Conservation (phyloP, 1,140 invertebrate species). For the Drosophila mojavensis region DNA sequence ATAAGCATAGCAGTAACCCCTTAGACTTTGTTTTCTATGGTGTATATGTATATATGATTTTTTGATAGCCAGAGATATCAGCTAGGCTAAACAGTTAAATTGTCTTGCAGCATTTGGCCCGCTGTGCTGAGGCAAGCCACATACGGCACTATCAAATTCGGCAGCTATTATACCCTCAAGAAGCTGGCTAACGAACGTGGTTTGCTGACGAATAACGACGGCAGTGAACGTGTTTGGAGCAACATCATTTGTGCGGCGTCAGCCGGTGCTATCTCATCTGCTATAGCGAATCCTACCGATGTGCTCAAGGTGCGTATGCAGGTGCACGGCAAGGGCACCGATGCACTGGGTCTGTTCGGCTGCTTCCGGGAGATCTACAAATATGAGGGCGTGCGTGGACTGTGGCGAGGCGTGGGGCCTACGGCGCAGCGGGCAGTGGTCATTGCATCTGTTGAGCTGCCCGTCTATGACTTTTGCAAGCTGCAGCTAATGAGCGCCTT, state of each 20-base stretch:
- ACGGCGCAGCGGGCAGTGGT: slow-evolving; percentile 96
- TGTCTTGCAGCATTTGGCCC: slow-evolving; percentile 91
- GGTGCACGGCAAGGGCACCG: slow-evolving; percentile 86
- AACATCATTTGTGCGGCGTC: slow-evolving; percentile 93
- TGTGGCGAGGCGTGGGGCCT: slow-evolving; percentile 96
- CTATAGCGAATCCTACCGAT: slow-evolving; percentile 99
- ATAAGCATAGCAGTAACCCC: slow-evolving; percentile 47
- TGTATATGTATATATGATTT: neutral
- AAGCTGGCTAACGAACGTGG: slow-evolving; percentile 86
- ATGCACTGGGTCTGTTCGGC: slow-evolving; percentile 87
- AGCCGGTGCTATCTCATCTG: slow-evolving; percentile 94
- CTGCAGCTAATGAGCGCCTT: slow-evolving; percentile 89
- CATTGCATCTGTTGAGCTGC: slow-evolving; percentile 96
- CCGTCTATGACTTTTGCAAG: slow-evolving; percentile 96
- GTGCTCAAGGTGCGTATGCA: slow-evolving; percentile 99
- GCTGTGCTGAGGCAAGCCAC: slow-evolving; percentile 96
- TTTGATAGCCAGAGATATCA: slow-evolving; percentile 28
- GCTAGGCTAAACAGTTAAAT: neutral
- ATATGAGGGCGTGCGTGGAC: slow-evolving; percentile 91
- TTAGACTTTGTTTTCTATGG: slow-evolving; percentile 49
- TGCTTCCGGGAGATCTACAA: slow-evolving; percentile 92
- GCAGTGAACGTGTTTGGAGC: slow-evolving; percentile 89
- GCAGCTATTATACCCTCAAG: slow-evolving; percentile 96
- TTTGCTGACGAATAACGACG: slow-evolving; percentile 85
- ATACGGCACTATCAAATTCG: slow-evolving; percentile 98